phyloP scores from a whole-genome alignment of 2,113 vertebrate genomes.

The Oriolus oriolus region DNA sequence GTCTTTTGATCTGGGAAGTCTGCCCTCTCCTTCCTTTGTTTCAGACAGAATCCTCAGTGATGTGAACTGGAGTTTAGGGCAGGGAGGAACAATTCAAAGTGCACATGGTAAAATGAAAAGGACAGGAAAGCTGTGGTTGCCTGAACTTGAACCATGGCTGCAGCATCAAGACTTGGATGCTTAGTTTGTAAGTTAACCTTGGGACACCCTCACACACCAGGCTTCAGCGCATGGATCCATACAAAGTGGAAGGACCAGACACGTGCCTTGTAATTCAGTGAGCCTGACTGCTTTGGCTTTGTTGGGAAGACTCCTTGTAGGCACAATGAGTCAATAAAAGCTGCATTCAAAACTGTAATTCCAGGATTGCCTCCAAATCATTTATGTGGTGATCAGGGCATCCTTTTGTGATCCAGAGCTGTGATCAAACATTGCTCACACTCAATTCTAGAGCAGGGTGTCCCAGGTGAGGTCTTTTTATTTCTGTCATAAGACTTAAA shows the following conservation, averaged over 20 bases:
- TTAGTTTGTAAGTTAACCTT: not conserved
- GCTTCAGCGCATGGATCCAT: not conserved
- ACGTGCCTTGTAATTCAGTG: not conserved
- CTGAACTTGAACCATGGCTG: not conserved
- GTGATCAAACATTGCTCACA: not conserved
- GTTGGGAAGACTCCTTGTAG: not conserved
- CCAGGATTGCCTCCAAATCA: not conserved
- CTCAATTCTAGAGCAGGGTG: not conserved
- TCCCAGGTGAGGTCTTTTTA: not conserved
- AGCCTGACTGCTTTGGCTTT: not conserved
- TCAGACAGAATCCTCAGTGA: slow-evolving; percentile 40
- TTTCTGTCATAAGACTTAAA: not conserved
- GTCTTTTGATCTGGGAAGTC: slow-evolving; percentile 19
- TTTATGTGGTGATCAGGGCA: not conserved
- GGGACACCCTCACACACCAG: not conserved
- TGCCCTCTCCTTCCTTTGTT: slow-evolving; percentile 12
- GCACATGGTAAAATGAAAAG: not conserved
- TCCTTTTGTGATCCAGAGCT: not conserved
- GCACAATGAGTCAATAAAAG: not conserved
- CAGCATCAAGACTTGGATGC: not conserved
- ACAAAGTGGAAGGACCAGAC: not conserved
- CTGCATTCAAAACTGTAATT: not conserved
- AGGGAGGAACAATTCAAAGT: not conserved
- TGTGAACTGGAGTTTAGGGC: not conserved
- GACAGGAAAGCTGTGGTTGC: not conserved